Percentiles rank a stretch among this genome's conserved stretches.
phyloP scores from a whole-genome alignment of 2,113 vertebrate species.

The Tympanuchus pallidicinctus region DNA sequence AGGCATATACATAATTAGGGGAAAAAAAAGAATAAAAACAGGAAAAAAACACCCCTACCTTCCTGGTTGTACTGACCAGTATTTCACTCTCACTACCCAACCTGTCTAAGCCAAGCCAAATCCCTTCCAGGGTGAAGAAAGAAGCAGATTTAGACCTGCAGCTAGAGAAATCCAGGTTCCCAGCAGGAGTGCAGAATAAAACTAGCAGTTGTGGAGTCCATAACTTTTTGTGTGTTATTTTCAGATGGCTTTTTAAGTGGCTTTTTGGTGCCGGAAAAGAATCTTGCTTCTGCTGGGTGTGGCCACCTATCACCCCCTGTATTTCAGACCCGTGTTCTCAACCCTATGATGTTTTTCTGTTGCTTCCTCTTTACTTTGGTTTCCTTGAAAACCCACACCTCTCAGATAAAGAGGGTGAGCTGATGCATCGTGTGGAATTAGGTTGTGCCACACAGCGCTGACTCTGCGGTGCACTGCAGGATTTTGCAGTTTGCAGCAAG shows the following conservation, averaged over 20 bases:
- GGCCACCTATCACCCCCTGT: fast-evolving
- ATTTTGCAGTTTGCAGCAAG: background rate
- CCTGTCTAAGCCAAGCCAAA: fast-evolving
- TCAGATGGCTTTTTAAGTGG: background rate
- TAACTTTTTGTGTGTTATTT: background rate
- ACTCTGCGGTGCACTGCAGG: background rate
- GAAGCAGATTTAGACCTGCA: background rate
- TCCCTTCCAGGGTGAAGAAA: background rate
- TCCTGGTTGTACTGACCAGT: background rate
- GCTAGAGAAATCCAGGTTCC: background rate
- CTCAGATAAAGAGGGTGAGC: background rate
- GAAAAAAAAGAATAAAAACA: background rate
- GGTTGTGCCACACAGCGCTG: background rate
- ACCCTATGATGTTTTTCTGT: background rate
- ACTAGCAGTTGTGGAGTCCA: background rate
- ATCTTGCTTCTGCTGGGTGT: background rate
- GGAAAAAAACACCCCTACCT: background rate
- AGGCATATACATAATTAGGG: background rate
- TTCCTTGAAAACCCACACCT: background rate
- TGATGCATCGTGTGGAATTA: background rate
- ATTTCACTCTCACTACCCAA: background rate
- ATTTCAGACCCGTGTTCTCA: background rate
- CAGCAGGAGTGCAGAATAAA: background rate
- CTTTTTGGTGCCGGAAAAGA: background rate
- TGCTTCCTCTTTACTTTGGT: background rate